Evolutionary conservation across 2,888 invertebrate species (phyloP).

Genomic region (Rhabditoides inermis): DNA sequence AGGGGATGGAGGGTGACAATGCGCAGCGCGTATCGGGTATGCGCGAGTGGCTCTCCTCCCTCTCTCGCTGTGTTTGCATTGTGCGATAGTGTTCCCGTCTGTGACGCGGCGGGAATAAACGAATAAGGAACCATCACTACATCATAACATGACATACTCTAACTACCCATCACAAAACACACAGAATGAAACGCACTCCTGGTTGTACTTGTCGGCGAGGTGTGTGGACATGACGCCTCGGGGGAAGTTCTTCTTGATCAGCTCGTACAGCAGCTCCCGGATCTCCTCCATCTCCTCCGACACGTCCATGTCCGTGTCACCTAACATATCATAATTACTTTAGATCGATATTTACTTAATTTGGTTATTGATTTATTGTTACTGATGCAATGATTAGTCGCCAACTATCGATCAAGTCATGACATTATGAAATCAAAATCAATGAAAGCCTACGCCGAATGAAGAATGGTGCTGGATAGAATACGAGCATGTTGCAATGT

Average conservation of each 20-base stretch:
- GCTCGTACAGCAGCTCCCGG: conserved; percentile 33
- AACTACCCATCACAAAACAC: neutral
- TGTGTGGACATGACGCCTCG: conserved; percentile 33
- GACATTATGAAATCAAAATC: too few species aligned
- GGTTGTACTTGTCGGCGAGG: conserved; percentile 32
- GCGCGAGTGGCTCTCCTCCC: neutral
- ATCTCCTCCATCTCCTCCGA: conserved; percentile 43
- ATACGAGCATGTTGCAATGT: too few species aligned
- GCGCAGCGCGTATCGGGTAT: neutral
- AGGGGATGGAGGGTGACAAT: neutral
- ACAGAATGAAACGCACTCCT: conserved; percentile 33
- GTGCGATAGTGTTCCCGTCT: neutral
- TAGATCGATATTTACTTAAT: too few species aligned
- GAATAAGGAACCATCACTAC: too few species aligned
- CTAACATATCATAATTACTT: too few species aligned
- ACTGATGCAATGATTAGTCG: too few species aligned
- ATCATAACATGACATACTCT: neutral
- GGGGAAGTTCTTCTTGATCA: conserved; percentile 36
- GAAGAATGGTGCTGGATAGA: too few species aligned
- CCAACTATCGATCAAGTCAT: too few species aligned
- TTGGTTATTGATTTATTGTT: too few species aligned
- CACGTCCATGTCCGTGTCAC: conserved; percentile 33
- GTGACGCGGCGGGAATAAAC: neutral
- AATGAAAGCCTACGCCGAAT: too few species aligned
- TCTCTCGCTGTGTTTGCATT: neutral